Conservation (phyloP, 2,888 invertebrate species). For the Rugalucina vietnamica region DNA sequence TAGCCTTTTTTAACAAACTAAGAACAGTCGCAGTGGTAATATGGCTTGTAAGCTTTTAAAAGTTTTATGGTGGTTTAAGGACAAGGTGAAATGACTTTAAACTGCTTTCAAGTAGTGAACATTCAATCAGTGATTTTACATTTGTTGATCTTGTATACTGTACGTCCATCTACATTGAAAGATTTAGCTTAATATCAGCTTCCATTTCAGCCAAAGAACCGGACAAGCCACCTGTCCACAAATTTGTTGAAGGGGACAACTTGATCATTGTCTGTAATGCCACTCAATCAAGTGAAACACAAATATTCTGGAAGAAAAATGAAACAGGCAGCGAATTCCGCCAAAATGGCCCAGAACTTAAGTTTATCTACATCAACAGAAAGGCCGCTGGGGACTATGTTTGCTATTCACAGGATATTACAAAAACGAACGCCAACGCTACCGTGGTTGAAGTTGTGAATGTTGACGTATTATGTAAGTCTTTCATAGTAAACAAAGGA, state of each 20-base stretch:
- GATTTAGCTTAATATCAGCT: too few relatives aligned
- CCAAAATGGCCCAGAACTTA: background rate
- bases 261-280: background rate
- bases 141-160: too few relatives aligned
- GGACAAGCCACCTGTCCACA: background rate
- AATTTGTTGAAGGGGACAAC: background rate
- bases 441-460: background rate
- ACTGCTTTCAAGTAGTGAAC: too few relatives aligned
- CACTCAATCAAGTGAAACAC: background rate
- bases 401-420: background rate
- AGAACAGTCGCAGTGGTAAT: too few relatives aligned
- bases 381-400: background rate
- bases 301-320: constrained; percentile 1
- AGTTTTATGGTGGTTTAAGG: too few relatives aligned
- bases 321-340: background rate
- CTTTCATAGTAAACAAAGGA: too few relatives aligned
- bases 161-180: too few relatives aligned
- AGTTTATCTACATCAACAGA: background rate
- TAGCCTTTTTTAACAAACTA: too few relatives aligned
- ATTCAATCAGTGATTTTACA: too few relatives aligned
- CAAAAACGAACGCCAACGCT: background rate
- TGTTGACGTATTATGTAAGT: background rate
- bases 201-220: too few relatives aligned
- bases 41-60: too few relatives aligned
- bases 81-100: too few relatives aligned